Conservation (phyloP, 2,888 invertebrate genomes). For the Biston stratarius region DNA sequence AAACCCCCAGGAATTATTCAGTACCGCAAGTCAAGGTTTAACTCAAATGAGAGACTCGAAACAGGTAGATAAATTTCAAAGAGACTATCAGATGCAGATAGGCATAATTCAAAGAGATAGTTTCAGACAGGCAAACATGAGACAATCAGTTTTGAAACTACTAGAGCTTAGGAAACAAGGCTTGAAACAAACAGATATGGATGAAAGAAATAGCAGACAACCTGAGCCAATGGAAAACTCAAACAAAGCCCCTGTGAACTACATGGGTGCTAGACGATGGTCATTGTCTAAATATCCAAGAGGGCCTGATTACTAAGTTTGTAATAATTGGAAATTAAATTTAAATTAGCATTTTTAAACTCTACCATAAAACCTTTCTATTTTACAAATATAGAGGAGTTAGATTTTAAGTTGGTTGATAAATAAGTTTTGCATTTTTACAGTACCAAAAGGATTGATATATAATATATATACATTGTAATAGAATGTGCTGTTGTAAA, state of each 20-base stretch:
- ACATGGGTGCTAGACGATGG: slow-evolving; percentile 64
- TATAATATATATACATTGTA: no score
- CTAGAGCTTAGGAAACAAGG: not conserved
- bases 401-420: no score
- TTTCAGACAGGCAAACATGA: not conserved
- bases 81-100: not conserved
- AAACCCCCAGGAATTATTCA: not conserved
- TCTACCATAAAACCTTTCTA: no score
- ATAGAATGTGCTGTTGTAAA: no score
- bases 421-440: no score
- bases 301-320: slow-evolving; percentile 72
- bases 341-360: not conserved
- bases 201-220: not conserved
- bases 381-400: no score
- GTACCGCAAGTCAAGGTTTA: not conserved
- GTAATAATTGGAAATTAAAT: not conserved
- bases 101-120: not conserved
- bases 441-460: no score
- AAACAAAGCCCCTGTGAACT: slow-evolving; percentile 15
- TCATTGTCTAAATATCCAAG: slow-evolving; percentile 62
- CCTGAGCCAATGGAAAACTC: slow-evolving; percentile 3
- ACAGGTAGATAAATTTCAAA: not conserved
- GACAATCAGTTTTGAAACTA: not conserved
- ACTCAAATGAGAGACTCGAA: not conserved
- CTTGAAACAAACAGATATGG: slow-evolving; percentile 1